Base-by-base conservation (phyloP, 2,113 vertebrate species). In the Rhea pennata region DNA sequence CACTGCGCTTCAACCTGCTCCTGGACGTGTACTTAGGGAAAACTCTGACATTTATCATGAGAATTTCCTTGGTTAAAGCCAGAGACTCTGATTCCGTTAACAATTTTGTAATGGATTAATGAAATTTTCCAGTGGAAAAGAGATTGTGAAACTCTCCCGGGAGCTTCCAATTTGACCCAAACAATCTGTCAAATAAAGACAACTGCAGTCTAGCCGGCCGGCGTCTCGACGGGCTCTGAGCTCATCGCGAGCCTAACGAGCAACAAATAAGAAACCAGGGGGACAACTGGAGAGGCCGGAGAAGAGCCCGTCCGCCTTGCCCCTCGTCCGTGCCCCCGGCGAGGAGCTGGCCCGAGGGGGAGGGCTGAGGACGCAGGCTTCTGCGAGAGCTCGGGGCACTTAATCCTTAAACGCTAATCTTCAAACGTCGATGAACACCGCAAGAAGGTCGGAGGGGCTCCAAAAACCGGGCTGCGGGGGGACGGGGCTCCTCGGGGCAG, bases 121-220 rank as follows among this genome's bases (percentile, higher is more conserved):
- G 82, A 42, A 69, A 44, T 95, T 92, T 96, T 93, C 89, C 89
- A 88, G 75, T 36, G 67, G 82, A 85, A 95, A 95, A 92, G 92
- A 92, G 91, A 90, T 77, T 61, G 91, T 84, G 61, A 88, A 93
- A 91, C 51, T 90, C 94, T 96, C 89, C 78, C 0, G 15, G 90
- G 89, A 96, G 94, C 91, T 90, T 91, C 87, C 6, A 58, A 80
- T 84, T 26, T 2, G 16, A 89, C 87, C 67, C 74, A 89, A 95
- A 78, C 84, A 56, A 87, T 85, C 70, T 62, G 78, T 91, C 94
- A 95, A 85, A 66, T 12, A 29, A 5, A 36, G 80, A 54, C 0
- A 15, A 46, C 89, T 42, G 92, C 84, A 85, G 95, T 76, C 92
- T 92, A 88, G 74, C 84, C 0, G 0, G 92, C 58, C 27, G 13